A percentile compares a stretch with the other conserved stretches of the same genome.
Evolutionary conservation across 2,888 invertebrate species (phyloP).

Genomic region (Stenichneumon culpator): DNA sequence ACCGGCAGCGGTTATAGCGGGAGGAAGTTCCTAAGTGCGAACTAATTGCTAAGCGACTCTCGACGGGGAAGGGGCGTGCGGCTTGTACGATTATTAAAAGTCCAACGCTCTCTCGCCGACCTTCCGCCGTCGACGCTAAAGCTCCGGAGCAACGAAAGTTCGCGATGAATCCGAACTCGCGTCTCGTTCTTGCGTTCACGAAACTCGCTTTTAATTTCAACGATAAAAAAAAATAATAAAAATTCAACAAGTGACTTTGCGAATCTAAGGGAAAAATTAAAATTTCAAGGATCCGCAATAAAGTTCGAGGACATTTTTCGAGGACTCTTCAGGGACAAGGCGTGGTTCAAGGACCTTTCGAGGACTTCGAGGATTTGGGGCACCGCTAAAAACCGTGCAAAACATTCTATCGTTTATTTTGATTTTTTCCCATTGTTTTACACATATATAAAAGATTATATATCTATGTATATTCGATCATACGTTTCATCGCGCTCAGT

Average conservation of each 20-base stretch:
- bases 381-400: neutral
- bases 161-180: neutral
- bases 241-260: neutral
- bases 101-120: constrained; percentile 11
- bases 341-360: neutral
- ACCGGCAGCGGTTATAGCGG: neutral
- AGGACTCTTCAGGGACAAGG: neutral
- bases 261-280: neutral
- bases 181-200: neutral
- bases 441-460: neutral
- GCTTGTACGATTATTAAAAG: neutral
- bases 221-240: neutral
- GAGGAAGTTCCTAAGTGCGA: constrained; percentile 63
- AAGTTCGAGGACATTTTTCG: neutral
- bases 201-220: neutral
- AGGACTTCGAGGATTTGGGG: neutral
- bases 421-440: constrained; percentile 12
- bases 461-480: neutral
- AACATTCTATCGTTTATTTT: constrained; percentile 42
- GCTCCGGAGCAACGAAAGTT: neutral
- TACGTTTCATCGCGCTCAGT: constrained; percentile 28
- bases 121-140: neutral
- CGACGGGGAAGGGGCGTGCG: neutral
- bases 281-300: neutral
- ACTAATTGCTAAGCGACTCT: constrained; percentile 63